These are phyloP conservation scores for Capromys pilorides DNA, from an alignment of 2,797 vertebrate species.

Conservation along the genomic window DNA sequence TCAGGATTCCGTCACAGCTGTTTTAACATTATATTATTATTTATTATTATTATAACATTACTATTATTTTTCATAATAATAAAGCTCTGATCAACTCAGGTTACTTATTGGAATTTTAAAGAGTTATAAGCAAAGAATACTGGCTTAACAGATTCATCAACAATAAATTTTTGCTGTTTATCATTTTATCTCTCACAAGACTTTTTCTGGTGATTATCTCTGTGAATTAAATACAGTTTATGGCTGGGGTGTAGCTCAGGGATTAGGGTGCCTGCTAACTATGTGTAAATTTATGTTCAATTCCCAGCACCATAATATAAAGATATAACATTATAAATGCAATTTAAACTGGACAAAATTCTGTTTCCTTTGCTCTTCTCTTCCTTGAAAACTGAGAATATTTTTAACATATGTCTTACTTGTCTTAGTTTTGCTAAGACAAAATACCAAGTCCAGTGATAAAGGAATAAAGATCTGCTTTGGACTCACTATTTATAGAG, in stretches of 20 bases:
- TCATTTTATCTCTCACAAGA: neutral
- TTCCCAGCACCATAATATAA: neutral
- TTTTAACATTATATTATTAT: neutral
- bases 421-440: neutral
- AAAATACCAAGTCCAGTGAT: neutral
- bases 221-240: neutral
- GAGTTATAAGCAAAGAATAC: neutral
- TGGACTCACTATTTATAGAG: neutral
- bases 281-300: neutral
- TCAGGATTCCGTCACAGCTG: neutral
- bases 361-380: neutral
- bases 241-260: neutral
- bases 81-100: neutral
- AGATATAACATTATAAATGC: neutral
- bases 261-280: neutral
- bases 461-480: neutral
- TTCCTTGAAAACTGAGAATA: neutral
- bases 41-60: no score
- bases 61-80: neutral
- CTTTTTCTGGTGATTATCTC: constrained; percentile 40
- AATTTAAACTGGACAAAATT: neutral
- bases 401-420: neutral
- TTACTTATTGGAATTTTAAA: neutral
- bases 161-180: neutral
- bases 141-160: neutral